These are phyloP conservation scores for Scolanthus callimorphus DNA, from an alignment of 92 coral and sea anemone species.

Conservation along the genomic window DNA sequence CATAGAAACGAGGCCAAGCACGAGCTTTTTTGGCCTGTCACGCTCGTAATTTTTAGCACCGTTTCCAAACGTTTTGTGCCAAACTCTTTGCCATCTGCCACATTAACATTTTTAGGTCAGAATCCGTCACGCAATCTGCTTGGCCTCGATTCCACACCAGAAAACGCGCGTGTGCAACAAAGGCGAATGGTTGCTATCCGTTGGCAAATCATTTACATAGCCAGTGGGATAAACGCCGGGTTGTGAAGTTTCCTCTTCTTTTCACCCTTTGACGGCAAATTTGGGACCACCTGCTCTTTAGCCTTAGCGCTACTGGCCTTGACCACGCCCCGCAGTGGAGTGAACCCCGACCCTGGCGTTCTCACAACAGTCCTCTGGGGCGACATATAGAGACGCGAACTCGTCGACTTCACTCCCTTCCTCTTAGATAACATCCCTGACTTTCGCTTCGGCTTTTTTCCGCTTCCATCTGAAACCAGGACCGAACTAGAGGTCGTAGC, in stretches of 20 bases:
- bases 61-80: no score
- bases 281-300: neutral
- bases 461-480: neutral
- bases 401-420: constrained; percentile 10
- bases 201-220: no score
- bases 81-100: no score
- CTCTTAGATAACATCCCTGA: constrained; percentile 23
- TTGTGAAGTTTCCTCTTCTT: constrained; percentile 27
- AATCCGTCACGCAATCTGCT: no score
- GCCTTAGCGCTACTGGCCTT: no score
- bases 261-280: constrained; percentile 5
- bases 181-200: no score
- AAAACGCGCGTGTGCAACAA: no score
- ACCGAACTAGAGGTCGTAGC: neutral
- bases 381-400: neutral
- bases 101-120: no score
- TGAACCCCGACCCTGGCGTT: constrained; percentile 26
- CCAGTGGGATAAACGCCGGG: constrained; percentile 1
- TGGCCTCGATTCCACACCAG: no score
- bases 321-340: neutral
- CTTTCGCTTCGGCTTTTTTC: constrained; percentile 3
- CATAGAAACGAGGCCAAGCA: no score
- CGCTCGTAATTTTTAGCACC: no score
- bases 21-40: no score
- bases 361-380: constrained; percentile 6